Evolutionary conservation across 2,797 vertebrate genomes (phyloP).

Genomic region (Pseudopleuronectes americanus): DNA sequence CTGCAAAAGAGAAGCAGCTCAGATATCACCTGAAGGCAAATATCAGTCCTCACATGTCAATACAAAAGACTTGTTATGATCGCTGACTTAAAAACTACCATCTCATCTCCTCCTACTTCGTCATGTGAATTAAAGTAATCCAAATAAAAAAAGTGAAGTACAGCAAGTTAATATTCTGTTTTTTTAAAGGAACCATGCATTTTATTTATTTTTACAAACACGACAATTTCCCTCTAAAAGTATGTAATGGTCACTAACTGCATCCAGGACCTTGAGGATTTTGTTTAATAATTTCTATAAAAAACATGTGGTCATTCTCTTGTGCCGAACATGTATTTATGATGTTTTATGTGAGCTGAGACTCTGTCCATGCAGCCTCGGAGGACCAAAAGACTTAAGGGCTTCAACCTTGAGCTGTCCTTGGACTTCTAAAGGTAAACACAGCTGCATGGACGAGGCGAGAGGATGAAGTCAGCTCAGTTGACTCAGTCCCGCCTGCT

Average conservation of each 20-base stretch:
- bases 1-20: slow-evolving; percentile 17
- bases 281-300: background rate
- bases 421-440: slow-evolving; percentile 48
- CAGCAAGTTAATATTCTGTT: no score
- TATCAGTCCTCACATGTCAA: slow-evolving; percentile 18
- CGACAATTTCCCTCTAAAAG: background rate
- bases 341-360: background rate
- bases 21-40: slow-evolving; percentile 20
- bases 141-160: background rate
- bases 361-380: background rate
- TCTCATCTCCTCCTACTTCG: background rate
- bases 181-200: no score
- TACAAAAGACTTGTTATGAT: background rate
- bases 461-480: slow-evolving; percentile 47
- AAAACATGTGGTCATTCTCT: background rate
- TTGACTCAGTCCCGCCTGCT: slow-evolving; percentile 49
- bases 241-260: background rate
- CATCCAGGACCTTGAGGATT: no score
- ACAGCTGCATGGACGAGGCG: slow-evolving; percentile 39
- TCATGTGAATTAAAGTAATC: background rate
- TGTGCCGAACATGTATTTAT: background rate
- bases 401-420: slow-evolving; percentile 9
- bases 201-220: no score
- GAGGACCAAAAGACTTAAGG: background rate
- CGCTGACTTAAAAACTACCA: slow-evolving; percentile 4